Percentiles rank a stretch among this genome's conserved stretches.
Evolutionary conservation across 2,797 vertebrate species (phyloP).

Genomic region (Anguilla anguilla): DNA sequence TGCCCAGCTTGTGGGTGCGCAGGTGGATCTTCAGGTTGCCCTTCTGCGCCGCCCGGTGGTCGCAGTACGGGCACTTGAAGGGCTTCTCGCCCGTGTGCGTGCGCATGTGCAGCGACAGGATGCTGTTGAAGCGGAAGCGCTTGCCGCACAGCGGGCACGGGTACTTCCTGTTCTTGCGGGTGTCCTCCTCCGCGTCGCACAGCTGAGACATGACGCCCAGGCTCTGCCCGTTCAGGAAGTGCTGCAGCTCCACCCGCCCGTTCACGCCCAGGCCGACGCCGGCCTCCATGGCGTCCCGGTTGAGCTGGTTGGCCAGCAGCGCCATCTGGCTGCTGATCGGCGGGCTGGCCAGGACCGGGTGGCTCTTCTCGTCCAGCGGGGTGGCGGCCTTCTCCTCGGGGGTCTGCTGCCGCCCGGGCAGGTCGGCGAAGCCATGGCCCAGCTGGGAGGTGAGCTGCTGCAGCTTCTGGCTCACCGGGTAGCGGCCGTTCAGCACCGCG

Average conservation of each 20-base stretch:
- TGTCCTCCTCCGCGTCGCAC: slow-evolving; percentile 73
- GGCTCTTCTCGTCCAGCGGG: slow-evolving; percentile 89
- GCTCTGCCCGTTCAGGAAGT: slow-evolving; percentile 97
- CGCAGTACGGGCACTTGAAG: slow-evolving; percentile 96
- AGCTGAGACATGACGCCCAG: slow-evolving; percentile 99
- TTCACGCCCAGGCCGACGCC: slow-evolving; percentile 76
- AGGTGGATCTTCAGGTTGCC: slow-evolving; percentile 95
- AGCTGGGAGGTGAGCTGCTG: slow-evolving; percentile 96
- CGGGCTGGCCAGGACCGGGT: slow-evolving; percentile 85
- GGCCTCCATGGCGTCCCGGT: slow-evolving; percentile 90
- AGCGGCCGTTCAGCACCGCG: slow-evolving; percentile 96
- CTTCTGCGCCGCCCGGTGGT: slow-evolving; percentile 93
- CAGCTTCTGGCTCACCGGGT: slow-evolving; percentile 98
- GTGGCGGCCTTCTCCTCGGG: slow-evolving; percentile 86
- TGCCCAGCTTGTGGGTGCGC: slow-evolving; percentile 90
- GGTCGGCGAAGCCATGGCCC: slow-evolving; percentile 93
- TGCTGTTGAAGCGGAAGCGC: slow-evolving; percentile 95
- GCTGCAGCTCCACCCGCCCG: slow-evolving; percentile 93
- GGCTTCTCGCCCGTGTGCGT: slow-evolving; percentile 96
- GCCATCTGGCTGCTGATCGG: slow-evolving; percentile 97
- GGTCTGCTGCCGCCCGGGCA: slow-evolving; percentile 89
- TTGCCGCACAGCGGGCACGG: slow-evolving; percentile 93
- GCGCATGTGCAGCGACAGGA: slow-evolving; percentile 96
- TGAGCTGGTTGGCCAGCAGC: slow-evolving; percentile 91
- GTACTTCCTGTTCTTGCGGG: slow-evolving; percentile 71